Conservation (phyloP, 2,797 vertebrate species). For the Sarcoramphus papa region DNA sequence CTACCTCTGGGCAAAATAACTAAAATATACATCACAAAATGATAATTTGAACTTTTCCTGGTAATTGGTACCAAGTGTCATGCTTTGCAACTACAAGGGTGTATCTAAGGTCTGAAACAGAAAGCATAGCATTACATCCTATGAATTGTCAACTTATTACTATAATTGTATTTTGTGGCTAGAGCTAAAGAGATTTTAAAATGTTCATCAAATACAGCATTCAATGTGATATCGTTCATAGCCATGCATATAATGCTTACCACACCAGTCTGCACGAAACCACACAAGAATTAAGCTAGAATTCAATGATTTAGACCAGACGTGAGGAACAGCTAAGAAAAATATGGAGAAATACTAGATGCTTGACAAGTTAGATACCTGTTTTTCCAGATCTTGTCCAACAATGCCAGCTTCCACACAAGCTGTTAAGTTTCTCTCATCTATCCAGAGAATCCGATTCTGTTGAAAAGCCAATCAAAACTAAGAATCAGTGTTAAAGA, state of each 20-base stretch:
- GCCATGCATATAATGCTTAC: background rate
- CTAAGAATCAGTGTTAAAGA: background rate
- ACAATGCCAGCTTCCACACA: constrained; percentile 94
- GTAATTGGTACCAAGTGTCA: background rate
- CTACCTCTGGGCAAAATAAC: background rate
- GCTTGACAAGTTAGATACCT: constrained; percentile 73
- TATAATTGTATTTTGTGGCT: background rate
- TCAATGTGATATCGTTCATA: background rate
- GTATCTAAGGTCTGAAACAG: background rate
- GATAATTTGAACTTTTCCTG: background rate
- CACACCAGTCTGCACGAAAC: background rate
- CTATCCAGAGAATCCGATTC: constrained; percentile 97
- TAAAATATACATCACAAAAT: background rate
- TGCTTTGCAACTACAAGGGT: background rate
- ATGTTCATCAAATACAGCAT: background rate
- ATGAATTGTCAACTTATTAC: background rate
- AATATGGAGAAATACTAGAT: background rate
- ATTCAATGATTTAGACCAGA: background rate
- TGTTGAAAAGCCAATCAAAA: constrained; percentile 63
- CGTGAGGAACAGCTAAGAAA: background rate
- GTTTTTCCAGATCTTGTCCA: constrained; percentile 94
- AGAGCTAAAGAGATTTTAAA: background rate
- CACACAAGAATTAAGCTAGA: background rate
- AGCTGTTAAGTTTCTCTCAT: constrained; percentile 95
- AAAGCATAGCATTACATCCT: background rate